phyloP scores from a whole-genome alignment of 2,888 invertebrate species.

The Cheilosia soror region DNA sequence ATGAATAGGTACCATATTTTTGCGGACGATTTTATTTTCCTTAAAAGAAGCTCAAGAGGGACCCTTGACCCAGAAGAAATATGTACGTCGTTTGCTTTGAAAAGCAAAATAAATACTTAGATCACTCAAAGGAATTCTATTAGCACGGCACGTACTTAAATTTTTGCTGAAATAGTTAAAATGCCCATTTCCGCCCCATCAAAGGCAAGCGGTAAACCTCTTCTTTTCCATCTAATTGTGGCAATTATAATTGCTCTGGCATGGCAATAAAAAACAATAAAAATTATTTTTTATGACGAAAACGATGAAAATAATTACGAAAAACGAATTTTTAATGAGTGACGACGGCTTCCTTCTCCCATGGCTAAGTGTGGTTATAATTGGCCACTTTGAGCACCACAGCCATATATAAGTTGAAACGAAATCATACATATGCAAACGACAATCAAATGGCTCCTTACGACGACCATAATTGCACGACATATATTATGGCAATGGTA shows the following conservation, averaged over 20 bases:
- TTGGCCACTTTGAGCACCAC: constrained; percentile 43
- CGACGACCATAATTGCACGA: constrained; percentile 48
- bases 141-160: background rate
- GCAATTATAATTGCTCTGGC: constrained; percentile 56
- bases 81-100: no score
- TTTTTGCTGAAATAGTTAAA: background rate
- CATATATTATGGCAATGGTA: background rate
- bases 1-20: no score
- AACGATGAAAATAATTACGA: constrained; percentile 65
- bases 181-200: background rate
- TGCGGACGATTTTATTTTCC: no score
- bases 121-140: no score
- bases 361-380: constrained; percentile 16
- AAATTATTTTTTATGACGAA: constrained; percentile 62
- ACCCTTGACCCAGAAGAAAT: no score
- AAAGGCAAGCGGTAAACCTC: background rate
- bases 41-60: no score
- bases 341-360: constrained; percentile 14
- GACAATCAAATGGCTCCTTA: constrained; percentile 56
- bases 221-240: constrained; percentile 16
- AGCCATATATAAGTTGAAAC: background rate
- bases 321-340: constrained; percentile 49
- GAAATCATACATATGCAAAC: constrained; percentile 57
- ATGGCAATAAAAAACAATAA: constrained; percentile 54
- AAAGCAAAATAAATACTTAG: no score